Evolutionary conservation across 2,113 vertebrate species (phyloP).

Genomic region (Halichoeres trimaculatus): DNA sequence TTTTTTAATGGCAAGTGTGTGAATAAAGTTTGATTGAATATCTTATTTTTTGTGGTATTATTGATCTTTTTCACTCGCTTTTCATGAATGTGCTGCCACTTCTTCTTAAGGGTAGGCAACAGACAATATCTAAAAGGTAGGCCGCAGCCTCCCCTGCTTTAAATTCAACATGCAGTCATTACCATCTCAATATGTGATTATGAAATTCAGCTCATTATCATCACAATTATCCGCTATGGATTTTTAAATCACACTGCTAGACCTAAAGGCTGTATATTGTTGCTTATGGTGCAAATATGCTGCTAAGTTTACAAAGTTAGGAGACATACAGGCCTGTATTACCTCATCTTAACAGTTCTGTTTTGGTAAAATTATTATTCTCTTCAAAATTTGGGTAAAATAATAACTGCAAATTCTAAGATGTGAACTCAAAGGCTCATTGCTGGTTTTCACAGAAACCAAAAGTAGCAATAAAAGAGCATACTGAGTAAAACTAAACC

Average conservation of each 20-base stretch:
- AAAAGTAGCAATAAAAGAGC: too few species aligned
- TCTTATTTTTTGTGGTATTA: background rate
- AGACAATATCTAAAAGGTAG: constrained; percentile 37
- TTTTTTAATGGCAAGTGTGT: background rate
- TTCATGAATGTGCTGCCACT: too few species aligned
- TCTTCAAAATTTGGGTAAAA: too few species aligned
- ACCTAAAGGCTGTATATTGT: constrained; percentile 8
- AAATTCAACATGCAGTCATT: constrained; percentile 72
- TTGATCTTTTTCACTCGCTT: background rate
- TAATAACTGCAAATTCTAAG: too few species aligned
- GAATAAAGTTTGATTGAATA: background rate
- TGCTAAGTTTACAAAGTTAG: constrained; percentile 6
- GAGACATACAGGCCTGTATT: constrained; percentile 12
- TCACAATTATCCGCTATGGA: constrained; percentile 74
- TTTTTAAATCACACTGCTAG: constrained; percentile 53
- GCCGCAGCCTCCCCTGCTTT: constrained; percentile 53
- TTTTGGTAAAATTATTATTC: too few species aligned
- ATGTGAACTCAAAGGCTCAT: too few species aligned
- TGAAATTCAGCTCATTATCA: constrained; percentile 81
- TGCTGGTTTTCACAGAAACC: too few species aligned
- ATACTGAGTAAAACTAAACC: too few species aligned
- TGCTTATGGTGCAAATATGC: constrained; percentile 1
- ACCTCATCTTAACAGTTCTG: too few species aligned
- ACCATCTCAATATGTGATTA: constrained; percentile 77
- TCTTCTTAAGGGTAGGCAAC: constrained; percentile 10